phyloP scores from a whole-genome alignment of 2,113 vertebrate genomes.

The Engystomops pustulosus region DNA sequence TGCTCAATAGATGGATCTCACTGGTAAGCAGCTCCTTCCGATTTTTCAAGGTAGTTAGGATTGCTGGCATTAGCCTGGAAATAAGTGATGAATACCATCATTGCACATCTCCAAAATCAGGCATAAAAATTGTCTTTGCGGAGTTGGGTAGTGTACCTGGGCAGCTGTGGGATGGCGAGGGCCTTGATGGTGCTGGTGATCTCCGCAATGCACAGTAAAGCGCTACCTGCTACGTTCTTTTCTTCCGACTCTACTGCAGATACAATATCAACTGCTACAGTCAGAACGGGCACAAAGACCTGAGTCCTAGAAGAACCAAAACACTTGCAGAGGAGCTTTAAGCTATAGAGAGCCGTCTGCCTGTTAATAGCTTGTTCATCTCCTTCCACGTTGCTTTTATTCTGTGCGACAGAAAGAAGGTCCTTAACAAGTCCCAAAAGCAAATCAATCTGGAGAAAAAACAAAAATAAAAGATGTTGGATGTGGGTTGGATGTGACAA shows the following conservation, averaged over 20 bases:
- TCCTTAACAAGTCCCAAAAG: conserved; percentile 82
- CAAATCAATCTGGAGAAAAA: conserved; percentile 73
- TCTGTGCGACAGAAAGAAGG: conserved; percentile 79
- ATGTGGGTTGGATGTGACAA: too few species aligned
- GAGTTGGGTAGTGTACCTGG: conserved; percentile 75
- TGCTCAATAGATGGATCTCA: conserved; percentile 90
- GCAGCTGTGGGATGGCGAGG: conserved; percentile 88
- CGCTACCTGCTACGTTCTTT: conserved; percentile 87
- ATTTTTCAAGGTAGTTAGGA: conserved; percentile 76
- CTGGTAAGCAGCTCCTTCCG: conserved; percentile 79
- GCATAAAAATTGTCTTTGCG: neutral
- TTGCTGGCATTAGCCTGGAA: conserved; percentile 87
- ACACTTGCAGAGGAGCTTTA: conserved; percentile 91
- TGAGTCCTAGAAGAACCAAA: conserved; percentile 79
- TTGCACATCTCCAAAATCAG: neutral
- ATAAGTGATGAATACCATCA: neutral
- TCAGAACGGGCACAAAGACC: conserved; percentile 82
- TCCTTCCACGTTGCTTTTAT: conserved; percentile 68
- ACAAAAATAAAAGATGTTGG: neutral
- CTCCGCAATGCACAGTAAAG: conserved; percentile 91
- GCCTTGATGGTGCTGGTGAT: conserved; percentile 79
- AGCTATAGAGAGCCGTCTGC: conserved; percentile 92
- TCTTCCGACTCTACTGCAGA: conserved; percentile 77
- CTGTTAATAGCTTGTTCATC: conserved; percentile 90
- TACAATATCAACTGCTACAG: conserved; percentile 74